phyloP scores from a whole-genome alignment of 2,113 vertebrate species.

The Telmatochromis sp. region DNA sequence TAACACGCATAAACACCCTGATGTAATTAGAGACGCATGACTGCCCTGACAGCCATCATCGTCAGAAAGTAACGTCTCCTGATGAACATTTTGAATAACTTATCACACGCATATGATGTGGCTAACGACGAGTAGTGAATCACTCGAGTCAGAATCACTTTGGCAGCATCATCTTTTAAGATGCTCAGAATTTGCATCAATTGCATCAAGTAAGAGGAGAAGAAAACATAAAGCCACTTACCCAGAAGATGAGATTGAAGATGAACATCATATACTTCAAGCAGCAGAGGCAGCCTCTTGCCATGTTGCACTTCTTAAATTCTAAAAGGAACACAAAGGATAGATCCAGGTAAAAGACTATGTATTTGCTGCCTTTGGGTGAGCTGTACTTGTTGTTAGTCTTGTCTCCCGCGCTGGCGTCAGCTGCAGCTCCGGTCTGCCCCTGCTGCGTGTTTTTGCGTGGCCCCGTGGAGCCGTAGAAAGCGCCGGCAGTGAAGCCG shows the following conservation, averaged over 20 bases:
- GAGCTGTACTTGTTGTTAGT: slow-evolving; percentile 81
- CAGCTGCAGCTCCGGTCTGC: slow-evolving; percentile 50
- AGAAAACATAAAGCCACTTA: slow-evolving; percentile 72
- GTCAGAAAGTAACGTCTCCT: background rate
- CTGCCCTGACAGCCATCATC: slow-evolving; percentile 32
- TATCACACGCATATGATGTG: background rate
- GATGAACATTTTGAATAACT: background rate
- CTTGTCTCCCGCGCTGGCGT: slow-evolving; percentile 58
- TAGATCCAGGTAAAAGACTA: slow-evolving; percentile 99
- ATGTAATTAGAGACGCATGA: slow-evolving; percentile 56
- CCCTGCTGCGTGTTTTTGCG: slow-evolving; percentile 65
- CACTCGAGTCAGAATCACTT: background rate
- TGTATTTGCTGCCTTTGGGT: slow-evolving; percentile 95
- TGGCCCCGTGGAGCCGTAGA: slow-evolving; percentile 89
- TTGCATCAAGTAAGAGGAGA: background rate
- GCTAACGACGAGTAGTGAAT: background rate
- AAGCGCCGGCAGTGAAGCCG: slow-evolving; percentile 94
- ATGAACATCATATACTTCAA: slow-evolving; percentile 99
- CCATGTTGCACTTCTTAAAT: slow-evolving; percentile 99
- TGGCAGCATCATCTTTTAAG: background rate
- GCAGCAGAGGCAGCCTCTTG: slow-evolving; percentile 96
- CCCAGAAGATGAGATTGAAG: slow-evolving; percentile 99
- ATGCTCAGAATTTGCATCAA: background rate
- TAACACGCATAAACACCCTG: slow-evolving; percentile 45
- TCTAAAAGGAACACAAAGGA: slow-evolving; percentile 99